Percentiles rank a stretch among this genome's conserved stretches.
These are phyloP conservation scores for Butastur rufipennis DNA, from an alignment of 2,113 vertebrate species.

Conservation along the genomic window DNA sequence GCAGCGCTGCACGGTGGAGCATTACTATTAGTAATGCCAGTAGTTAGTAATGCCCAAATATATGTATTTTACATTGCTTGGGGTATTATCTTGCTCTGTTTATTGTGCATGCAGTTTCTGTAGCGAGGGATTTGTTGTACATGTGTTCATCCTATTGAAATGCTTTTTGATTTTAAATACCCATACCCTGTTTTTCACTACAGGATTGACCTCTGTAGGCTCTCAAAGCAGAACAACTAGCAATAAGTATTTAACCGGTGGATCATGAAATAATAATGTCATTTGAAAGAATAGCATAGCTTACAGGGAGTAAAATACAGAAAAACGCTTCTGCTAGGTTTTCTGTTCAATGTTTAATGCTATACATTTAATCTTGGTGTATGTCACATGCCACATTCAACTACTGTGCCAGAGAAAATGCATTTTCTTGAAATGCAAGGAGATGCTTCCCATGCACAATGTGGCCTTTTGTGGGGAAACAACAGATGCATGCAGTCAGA, in stretches of 20 bases:
- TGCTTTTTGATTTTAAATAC: conserved; percentile 16
- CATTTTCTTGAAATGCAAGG: background rate
- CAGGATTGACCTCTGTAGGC: conserved; percentile 20
- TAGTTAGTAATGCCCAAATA: background rate
- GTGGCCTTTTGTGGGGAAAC: background rate
- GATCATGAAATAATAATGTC: conserved; percentile 4
- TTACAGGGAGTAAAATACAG: background rate
- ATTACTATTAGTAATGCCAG: background rate
- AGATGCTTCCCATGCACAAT: background rate
- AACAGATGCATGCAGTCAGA: background rate
- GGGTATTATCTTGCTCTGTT: conserved; percentile 36
- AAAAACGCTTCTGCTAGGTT: background rate
- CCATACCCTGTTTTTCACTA: background rate
- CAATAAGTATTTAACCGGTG: conserved; percentile 35
- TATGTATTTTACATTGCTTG: background rate
- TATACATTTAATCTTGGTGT: background rate
- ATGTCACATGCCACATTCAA: background rate
- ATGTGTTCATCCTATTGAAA: background rate
- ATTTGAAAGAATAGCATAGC: background rate
- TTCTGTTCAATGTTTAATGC: background rate
- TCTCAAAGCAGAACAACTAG: conserved; percentile 10
- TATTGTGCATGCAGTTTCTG: background rate
- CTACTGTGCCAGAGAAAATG: background rate
- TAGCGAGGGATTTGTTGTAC: conserved; percentile 18
- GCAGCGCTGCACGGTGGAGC: background rate